Evolutionary conservation across 2,113 vertebrate species (phyloP).

Genomic region (Polyodon spathula): DNA sequence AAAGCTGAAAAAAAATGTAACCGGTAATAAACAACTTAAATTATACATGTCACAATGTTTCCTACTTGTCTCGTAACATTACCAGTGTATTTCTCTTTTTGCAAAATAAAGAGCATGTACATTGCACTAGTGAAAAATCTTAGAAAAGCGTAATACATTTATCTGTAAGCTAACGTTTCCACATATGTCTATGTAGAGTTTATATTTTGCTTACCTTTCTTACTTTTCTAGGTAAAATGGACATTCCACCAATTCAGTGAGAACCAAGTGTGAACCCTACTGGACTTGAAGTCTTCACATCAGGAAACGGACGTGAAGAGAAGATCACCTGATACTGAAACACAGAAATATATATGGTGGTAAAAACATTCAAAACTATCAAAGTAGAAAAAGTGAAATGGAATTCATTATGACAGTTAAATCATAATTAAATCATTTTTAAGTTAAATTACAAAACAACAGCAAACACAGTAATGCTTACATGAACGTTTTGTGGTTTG

Average conservation of each 20-base stretch:
- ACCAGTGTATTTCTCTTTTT: too few relatives aligned
- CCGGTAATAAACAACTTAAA: too few relatives aligned
- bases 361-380: constrained; percentile 32
- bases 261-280: constrained; percentile 33
- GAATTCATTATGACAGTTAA: too few relatives aligned
- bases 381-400: constrained; percentile 57
- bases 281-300: constrained; percentile 27
- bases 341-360: constrained; percentile 11
- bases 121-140: too few relatives aligned
- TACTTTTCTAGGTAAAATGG: constrained; percentile 37
- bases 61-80: too few relatives aligned
- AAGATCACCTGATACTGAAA: constrained; percentile 10
- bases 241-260: constrained; percentile 52
- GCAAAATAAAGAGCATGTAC: too few relatives aligned
- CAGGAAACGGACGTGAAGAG: constrained; percentile 10
- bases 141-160: constrained; percentile 21
- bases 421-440: too few relatives aligned
- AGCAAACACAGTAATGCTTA: too few relatives aligned
- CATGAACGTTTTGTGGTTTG: too few relatives aligned
- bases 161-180: background rate
- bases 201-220: constrained; percentile 43
- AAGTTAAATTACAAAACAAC: too few relatives aligned
- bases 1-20: too few relatives aligned
- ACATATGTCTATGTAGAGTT: background rate
- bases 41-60: too few relatives aligned